phyloP scores from a whole-genome alignment of 2,888 invertebrate genomes.

The Apamea sordens region DNA sequence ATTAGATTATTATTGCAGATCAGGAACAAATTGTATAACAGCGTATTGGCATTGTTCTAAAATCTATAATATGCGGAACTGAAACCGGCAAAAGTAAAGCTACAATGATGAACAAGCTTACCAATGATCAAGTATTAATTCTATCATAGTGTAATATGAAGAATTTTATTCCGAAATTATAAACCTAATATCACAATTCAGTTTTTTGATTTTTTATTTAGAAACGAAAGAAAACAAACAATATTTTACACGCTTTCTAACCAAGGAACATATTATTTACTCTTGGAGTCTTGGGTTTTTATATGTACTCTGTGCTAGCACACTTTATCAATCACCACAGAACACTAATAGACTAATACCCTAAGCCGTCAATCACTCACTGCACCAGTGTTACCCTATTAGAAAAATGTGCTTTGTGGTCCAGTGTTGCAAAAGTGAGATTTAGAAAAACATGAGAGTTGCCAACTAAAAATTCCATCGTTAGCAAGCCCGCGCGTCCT shows the following conservation, averaged over 20 bases:
- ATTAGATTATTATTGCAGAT: neutral
- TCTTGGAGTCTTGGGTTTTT: too few species aligned
- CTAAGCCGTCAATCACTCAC: too few species aligned
- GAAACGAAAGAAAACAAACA: neutral
- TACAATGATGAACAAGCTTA: constrained; percentile 55
- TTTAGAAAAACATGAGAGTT: too few species aligned
- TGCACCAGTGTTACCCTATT: too few species aligned
- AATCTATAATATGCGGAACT: neutral
- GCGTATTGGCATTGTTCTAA: neutral
- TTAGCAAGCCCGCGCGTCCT: too few species aligned
- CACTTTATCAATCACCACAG: too few species aligned
- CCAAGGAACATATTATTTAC: too few species aligned
- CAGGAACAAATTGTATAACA: neutral
- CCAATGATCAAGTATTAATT: constrained; percentile 80
- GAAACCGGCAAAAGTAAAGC: neutral
- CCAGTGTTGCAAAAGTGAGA: too few species aligned
- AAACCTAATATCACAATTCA: constrained; percentile 26
- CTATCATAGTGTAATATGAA: constrained; percentile 73
- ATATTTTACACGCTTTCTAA: neutral
- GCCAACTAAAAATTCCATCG: too few species aligned
- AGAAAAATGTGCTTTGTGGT: too few species aligned
- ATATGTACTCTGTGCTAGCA: too few species aligned
- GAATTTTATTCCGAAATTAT: neutral
- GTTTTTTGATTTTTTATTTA: neutral
- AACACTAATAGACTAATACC: too few species aligned